Conservation (phyloP, 1,140 invertebrate species). For the Calephelis virginiensis region DNA sequence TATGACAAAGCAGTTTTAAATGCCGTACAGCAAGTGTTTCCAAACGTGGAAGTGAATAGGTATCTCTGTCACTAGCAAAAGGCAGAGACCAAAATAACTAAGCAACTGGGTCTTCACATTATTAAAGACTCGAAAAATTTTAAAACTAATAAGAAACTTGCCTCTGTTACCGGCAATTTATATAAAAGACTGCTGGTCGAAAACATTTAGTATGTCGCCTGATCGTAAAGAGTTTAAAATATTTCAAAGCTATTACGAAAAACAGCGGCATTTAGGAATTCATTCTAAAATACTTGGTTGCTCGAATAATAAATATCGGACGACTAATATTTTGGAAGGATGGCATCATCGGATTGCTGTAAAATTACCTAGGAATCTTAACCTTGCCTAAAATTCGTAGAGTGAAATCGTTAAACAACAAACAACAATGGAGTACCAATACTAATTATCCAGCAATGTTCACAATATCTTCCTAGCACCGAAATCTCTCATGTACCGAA, state of each 20-base stretch:
- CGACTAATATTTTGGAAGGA: not conserved
- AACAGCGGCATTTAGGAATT: not conserved
- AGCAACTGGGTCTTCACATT: not conserved
- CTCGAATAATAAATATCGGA: conserved; percentile 1
- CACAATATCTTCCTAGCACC: too few relatives aligned
- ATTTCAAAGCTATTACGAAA: not conserved
- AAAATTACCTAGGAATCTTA: conserved; percentile 10
- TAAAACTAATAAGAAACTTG: conserved; percentile 3
- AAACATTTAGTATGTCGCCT: conserved; percentile 1
- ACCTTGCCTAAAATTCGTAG: not conserved
- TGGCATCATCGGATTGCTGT: conserved; percentile 10
- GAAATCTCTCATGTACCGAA: too few relatives aligned
- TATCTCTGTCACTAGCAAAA: not conserved
- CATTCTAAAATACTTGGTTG: not conserved
- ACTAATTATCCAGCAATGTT: too few relatives aligned
- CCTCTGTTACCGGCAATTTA: not conserved
- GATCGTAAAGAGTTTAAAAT: not conserved
- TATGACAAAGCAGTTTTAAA: not conserved
- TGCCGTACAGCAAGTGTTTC: not conserved
- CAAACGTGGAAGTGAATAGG: not conserved
- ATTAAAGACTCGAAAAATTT: not conserved
- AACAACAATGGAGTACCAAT: too few relatives aligned
- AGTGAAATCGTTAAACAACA: too few relatives aligned
- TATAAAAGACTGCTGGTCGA: conserved; percentile 8
- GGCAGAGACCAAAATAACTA: not conserved